Base-by-base conservation (phyloP, 2,888 invertebrate species). In the Sphecodes monilicornis region DNA sequence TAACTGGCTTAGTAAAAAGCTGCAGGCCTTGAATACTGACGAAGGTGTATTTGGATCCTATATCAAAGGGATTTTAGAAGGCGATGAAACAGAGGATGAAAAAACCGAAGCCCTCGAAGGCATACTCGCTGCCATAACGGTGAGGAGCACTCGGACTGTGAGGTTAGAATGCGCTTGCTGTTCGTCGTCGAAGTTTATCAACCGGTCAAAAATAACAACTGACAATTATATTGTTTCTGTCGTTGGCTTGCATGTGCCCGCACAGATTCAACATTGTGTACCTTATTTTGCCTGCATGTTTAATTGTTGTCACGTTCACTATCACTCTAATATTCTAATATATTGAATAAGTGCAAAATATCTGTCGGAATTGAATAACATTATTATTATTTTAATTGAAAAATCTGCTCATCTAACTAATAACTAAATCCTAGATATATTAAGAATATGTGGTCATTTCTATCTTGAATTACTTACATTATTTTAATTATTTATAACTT, bases 31-130 rank as follows among this genome's bases (percentile, higher is more conserved):
- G 91, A 97, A 98, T 94, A 98, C 97, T 16, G 98, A 98, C 94
- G 98, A 98, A 95, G 96, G 96, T 82, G 97, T 98, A 54, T 98
- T 98, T 95, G 97, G 98, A 76, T 96, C 97, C 4, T 98, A 98
- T 92, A 98, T 98, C 91, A 96, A 96, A 91, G 97, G 98, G 86
- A 98, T 98, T 91, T 96, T 98, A 89, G 98, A 98, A 93, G 97
- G 97, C 75, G 98, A 98, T 92, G 98, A 98, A 92, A 96, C 96
- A 60, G 93, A 96, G 66, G 98, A 98, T 90, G 98, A 98, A 91
- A 98, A 98, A 95, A 96, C 96, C 91, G 98, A 98, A 95, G 98
- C 98, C 11, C 95, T 98, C 84, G 97, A 97, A 95, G 97, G 97
- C 91, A 97, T 98, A 95, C 96, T 98, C 90, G 96, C 97, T 86